These are phyloP conservation scores for Cyprinodon tularosa DNA, from an alignment of 2,113 vertebrate genomes.

Conservation along the genomic window DNA sequence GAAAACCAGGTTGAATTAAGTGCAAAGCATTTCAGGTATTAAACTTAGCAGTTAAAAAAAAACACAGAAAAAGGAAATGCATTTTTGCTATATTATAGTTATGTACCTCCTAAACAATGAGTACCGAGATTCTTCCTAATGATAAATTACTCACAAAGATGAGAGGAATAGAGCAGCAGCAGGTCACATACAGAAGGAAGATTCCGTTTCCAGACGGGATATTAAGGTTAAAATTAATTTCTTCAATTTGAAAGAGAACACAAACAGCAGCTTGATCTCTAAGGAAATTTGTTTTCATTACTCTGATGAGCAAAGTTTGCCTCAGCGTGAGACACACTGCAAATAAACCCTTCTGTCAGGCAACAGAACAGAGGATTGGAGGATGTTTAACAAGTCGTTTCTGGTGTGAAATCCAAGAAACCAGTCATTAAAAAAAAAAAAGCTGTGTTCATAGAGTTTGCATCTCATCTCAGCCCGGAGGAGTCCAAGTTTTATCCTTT, in stretches of 20 bases:
- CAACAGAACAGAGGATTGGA: constrained; percentile 3
- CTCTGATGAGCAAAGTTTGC: neutral
- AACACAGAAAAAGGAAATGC: constrained; percentile 21
- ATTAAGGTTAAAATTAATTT: constrained; percentile 8
- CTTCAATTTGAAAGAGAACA: constrained; percentile 1
- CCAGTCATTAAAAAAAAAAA: neutral
- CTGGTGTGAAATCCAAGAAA: neutral
- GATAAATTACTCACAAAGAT: constrained; percentile 15
- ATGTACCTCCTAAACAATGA: constrained; percentile 25
- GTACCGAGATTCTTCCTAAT: constrained; percentile 28
- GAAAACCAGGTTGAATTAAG: constrained; percentile 58
- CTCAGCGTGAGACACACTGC: constrained; percentile 2
- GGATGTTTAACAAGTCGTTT: neutral
- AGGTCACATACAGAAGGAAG: constrained; percentile 8
- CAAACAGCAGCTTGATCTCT: neutral
- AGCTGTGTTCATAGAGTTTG: neutral
- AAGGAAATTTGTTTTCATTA: constrained; percentile 3
- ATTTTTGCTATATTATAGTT: constrained; percentile 28
- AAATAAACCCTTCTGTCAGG: constrained; percentile 20
- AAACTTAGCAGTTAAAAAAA: constrained; percentile 41
- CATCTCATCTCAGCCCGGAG: neutral
- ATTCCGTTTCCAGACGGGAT: constrained; percentile 15
- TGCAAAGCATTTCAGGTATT: constrained; percentile 50
- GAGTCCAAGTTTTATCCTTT: neutral
- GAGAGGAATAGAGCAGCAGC: constrained; percentile 1